Evolutionary conservation across 2,113 vertebrate genomes (phyloP), one percentile per base, ranked within the genome.

Genomic region (Strigops habroptila): DNA sequence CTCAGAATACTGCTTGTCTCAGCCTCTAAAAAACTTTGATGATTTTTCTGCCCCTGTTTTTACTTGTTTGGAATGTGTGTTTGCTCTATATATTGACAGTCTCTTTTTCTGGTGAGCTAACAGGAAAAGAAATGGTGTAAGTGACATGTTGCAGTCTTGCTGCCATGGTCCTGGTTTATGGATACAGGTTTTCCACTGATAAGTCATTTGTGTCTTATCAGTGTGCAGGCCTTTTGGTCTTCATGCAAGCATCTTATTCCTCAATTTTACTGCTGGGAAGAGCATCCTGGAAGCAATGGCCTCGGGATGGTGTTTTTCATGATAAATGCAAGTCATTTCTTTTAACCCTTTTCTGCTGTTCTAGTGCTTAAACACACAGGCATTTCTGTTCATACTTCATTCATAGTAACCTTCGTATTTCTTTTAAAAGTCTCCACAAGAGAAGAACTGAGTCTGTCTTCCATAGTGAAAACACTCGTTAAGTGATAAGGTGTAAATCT

Each of bases 351-450:
- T 86, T 52, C 18, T 57, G 22, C 13, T 65, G 10, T 46, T 76
- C 13, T 55, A 28, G 28, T 52, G 23, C 62, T 82, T 86, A 93
- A 70, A 65, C 25, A 63, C 14, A 46, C 22, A 43, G 12, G 17
- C 18, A 39, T 82, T 86, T 91, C 41, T 79, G 46, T 46, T 91
- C 19, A 17, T 86, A 75, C 65, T 82, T 86, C 21, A 22, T 79
- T 86, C 0, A 0, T 19, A 65, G 4, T 10, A n/a, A 18, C 62
- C 17, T 31, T 22, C n/a, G 18, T 14, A 37, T 52, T 67, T 64
- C 14, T 7, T 21, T 82, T 75, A 48, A 75, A 88, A 75, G 59
- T 67, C 41, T 80, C 27, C 0, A 1, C 13, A 48, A 69, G 23
- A 60, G 19, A 35, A n/a, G 19, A 83, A 39, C 2, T 41, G 37